These are phyloP conservation scores for Empis livida DNA, from an alignment of 2,888 invertebrate genomes.

Conservation along the genomic window DNA sequence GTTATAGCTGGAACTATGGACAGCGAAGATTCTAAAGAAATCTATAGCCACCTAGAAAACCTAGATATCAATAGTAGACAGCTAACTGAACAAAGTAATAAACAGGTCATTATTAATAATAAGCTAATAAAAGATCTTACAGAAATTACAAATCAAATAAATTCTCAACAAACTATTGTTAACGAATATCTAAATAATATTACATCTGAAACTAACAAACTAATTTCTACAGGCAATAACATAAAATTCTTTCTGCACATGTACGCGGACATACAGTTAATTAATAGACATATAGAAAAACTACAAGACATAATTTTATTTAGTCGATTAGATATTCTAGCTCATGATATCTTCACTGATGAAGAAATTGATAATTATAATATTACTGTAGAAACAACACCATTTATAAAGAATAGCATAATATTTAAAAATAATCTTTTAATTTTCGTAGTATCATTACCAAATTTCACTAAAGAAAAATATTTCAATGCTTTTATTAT, in stretches of 20 bases:
- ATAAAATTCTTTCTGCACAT: background rate
- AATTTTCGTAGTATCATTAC: background rate
- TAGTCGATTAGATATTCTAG: slow-evolving; percentile 1
- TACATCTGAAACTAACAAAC: background rate
- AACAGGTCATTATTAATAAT: background rate
- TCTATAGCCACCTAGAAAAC: background rate
- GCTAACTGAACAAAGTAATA: background rate
- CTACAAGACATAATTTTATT: slow-evolving; percentile 1
- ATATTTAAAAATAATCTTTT: background rate
- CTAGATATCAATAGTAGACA: background rate
- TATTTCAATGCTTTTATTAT: background rate
- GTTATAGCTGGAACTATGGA: slow-evolving; percentile 1
- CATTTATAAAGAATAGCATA: background rate
- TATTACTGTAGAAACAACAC: background rate
- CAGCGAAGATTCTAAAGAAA: background rate
- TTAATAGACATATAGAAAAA: slow-evolving; percentile 4
- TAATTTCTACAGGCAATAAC: background rate
- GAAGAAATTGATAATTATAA: slow-evolving; percentile 3
- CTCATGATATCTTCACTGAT: slow-evolving; percentile 3
- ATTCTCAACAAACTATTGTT: background rate
- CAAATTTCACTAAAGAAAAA: background rate
- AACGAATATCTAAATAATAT: background rate
- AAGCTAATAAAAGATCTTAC: background rate
- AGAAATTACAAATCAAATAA: background rate
- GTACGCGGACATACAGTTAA: background rate